Conservation (phyloP, 2,888 invertebrate genomes). For the Stenodema calcarata region DNA sequence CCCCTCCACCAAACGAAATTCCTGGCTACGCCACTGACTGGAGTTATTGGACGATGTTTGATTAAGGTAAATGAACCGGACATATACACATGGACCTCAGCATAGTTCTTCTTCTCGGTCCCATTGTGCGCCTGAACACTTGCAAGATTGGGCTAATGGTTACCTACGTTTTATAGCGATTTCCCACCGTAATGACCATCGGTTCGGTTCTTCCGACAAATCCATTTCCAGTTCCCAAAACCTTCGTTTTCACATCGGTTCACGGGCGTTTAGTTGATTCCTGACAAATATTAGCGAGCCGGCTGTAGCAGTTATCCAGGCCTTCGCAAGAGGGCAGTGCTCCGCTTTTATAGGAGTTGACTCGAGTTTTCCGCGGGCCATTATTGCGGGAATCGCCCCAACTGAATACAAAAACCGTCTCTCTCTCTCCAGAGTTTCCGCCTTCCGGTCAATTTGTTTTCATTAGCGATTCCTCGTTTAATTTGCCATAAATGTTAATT, state of each 20-base stretch:
- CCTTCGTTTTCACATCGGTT: neutral
- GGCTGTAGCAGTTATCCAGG: neutral
- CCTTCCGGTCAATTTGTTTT: constrained; percentile 17
- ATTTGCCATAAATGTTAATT: constrained; percentile 16
- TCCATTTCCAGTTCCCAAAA: too few relatives aligned
- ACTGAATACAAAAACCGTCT: neutral
- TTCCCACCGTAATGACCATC: neutral
- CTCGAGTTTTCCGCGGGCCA: neutral
- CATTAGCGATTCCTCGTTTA: constrained; percentile 10
- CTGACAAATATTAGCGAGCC: neutral
- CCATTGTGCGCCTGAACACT: too few relatives aligned
- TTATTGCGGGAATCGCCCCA: neutral
- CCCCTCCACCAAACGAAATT: too few relatives aligned
- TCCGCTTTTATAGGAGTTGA: neutral
- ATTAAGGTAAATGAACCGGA: too few relatives aligned
- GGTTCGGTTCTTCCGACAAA: neutral
- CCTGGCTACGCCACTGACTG: too few relatives aligned
- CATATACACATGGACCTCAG: too few relatives aligned
- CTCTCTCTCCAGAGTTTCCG: neutral
- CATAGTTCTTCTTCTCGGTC: too few relatives aligned
- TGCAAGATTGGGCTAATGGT: too few relatives aligned
- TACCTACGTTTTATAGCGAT: too few relatives aligned
- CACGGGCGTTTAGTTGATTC: neutral
- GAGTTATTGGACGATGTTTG: too few relatives aligned
- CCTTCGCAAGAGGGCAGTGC: neutral